Evolutionary conservation across 2,888 invertebrate genomes (phyloP).

Genomic region (Drosophila fungiperda): DNA sequence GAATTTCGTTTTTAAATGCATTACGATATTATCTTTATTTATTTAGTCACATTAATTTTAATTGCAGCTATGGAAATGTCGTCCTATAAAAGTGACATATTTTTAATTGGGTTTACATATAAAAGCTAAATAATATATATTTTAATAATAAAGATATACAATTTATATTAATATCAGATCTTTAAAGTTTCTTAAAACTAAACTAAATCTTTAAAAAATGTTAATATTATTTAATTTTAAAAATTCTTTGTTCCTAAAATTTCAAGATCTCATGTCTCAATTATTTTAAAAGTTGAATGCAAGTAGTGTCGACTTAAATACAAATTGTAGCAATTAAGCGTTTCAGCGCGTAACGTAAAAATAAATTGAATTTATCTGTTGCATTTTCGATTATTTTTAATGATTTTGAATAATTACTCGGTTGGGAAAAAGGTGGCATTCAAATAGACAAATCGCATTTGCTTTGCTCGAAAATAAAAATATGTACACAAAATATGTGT

Average conservation of each 20-base stretch:
- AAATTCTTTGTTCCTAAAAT: not conserved
- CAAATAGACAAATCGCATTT: slow-evolving; percentile 4
- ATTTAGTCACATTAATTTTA: slow-evolving; percentile 15
- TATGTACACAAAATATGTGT: slow-evolving; percentile 4
- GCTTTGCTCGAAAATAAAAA: not conserved
- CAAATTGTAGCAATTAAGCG: not conserved
- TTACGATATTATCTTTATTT: slow-evolving; percentile 19
- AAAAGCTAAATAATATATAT: not conserved
- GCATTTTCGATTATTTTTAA: slow-evolving; percentile 15
- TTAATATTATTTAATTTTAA: not conserved
- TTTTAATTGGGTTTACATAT: not conserved
- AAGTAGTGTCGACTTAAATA: not conserved
- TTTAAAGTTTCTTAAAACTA: not conserved
- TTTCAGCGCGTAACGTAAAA: slow-evolving; percentile 35
- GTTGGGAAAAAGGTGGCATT: not conserved
- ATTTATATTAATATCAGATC: not conserved
- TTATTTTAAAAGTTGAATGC: not conserved
- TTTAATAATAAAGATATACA: not conserved
- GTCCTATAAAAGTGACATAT: not conserved
- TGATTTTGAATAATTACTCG: slow-evolving; percentile 40
- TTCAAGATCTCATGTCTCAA: not conserved
- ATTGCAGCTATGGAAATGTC: not conserved
- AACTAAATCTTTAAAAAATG: not conserved
- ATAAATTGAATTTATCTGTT: slow-evolving; percentile 41
- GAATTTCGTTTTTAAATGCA: slow-evolving; percentile 25